Conservation (phyloP, 2,113 vertebrate species). For the Bos javanicus region DNA sequence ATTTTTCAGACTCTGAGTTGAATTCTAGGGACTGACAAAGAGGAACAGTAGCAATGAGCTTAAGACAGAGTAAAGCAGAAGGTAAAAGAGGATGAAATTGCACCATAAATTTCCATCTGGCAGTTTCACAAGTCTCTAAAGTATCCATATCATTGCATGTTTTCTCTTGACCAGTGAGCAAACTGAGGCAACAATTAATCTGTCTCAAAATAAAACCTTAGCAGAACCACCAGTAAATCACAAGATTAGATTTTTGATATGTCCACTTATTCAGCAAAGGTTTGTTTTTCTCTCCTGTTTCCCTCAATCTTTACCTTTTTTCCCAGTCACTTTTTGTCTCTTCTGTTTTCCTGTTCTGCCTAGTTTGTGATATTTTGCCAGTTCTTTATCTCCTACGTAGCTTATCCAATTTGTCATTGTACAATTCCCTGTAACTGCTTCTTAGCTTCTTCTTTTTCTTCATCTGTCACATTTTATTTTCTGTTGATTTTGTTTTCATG, state of each 20-base stretch:
- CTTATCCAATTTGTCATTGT: not conserved
- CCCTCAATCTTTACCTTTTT: not conserved
- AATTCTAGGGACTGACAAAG: not conserved
- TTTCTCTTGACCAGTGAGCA: not conserved
- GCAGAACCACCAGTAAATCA: not conserved
- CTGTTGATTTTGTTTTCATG: not conserved
- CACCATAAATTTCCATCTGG: not conserved
- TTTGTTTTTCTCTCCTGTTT: not conserved
- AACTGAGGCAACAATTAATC: not conserved
- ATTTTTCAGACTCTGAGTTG: not conserved
- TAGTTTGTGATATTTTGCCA: not conserved
- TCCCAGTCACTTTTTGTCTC: not conserved
- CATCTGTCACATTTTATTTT: slow-evolving; percentile 41
- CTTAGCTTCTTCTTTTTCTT: slow-evolving; percentile 5
- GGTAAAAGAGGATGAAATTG: not conserved
- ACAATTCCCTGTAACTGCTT: not conserved
- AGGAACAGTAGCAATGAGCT: not conserved
- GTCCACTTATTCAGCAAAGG: not conserved
- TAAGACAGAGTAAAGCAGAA: not conserved
- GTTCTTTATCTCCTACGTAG: not conserved
- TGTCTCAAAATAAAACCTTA: not conserved
- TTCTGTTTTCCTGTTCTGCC: not conserved
- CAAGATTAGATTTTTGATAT: not conserved
- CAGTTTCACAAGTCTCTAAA: not conserved
- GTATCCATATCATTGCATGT: not conserved